A percentile compares a stretch with the other conserved stretches of the same genome.
phyloP scores from a whole-genome alignment of 2,888 invertebrate species.

The Cordilura impudica region DNA sequence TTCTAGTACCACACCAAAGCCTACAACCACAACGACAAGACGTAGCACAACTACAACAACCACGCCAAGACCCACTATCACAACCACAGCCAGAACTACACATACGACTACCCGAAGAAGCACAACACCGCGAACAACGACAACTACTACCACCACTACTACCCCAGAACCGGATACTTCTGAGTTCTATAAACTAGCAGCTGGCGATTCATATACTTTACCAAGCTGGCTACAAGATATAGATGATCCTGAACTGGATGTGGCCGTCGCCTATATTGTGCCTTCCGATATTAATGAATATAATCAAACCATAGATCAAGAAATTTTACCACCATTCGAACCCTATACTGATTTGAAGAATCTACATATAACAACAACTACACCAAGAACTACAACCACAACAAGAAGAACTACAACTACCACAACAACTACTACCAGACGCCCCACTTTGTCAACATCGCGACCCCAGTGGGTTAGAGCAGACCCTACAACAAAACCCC shows the following conservation, averaged over 20 bases:
- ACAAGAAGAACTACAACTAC: constrained; percentile 37
- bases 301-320: constrained; percentile 70
- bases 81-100: constrained; percentile 55
- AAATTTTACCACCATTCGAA: constrained; percentile 74
- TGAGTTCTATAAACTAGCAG: constrained; percentile 70
- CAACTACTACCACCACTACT: constrained; percentile 58
- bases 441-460: constrained; percentile 36
- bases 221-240: constrained; percentile 74
- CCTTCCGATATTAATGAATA: constrained; percentile 74
- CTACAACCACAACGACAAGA: constrained; percentile 37
- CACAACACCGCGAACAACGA: constrained; percentile 53
- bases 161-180: constrained; percentile 66
- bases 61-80: constrained; percentile 49
- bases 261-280: constrained; percentile 72
- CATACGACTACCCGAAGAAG: constrained; percentile 57
- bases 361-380: constrained; percentile 67
- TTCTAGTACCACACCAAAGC: constrained; percentile 55
- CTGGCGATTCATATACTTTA: constrained; percentile 71
- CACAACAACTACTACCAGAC: constrained; percentile 41
- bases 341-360: constrained; percentile 72
- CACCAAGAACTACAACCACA: constrained; percentile 60
- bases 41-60: constrained; percentile 60
- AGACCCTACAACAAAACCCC: constrained; percentile 57
- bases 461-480: constrained; percentile 63
- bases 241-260: constrained; percentile 75